These are phyloP conservation scores for Ceratina japonica DNA, from an alignment of 1,140 invertebrate genomes.

Conservation along the genomic window DNA sequence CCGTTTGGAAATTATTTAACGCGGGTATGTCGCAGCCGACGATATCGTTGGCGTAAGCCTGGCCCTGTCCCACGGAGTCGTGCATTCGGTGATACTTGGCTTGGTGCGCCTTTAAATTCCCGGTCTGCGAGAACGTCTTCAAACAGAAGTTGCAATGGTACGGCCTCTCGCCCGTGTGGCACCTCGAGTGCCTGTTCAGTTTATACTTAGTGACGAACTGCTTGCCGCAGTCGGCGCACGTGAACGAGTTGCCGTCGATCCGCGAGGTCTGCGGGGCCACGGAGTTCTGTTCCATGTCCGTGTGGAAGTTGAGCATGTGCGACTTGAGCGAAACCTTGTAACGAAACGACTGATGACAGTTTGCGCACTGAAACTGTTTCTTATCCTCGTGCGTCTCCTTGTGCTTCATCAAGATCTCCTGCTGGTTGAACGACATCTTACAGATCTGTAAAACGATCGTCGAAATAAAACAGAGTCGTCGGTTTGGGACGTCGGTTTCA, in stretches of 20 bases:
- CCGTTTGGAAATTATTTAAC: constrained; percentile 66
- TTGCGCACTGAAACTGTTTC: constrained; percentile 81
- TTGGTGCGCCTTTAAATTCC: constrained; percentile 82
- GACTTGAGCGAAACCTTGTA: constrained; percentile 76
- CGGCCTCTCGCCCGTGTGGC: constrained; percentile 80
- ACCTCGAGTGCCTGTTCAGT: constrained; percentile 76
- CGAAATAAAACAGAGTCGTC: too few relatives aligned
- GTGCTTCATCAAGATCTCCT: constrained; percentile 81
- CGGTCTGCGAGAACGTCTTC: constrained; percentile 81
- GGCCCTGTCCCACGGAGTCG: constrained; percentile 45
- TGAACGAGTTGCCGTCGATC: constrained; percentile 57
- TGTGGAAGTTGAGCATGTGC: constrained; percentile 76
- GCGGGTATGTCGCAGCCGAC: constrained; percentile 48
- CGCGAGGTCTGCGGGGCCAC: constrained; percentile 44
- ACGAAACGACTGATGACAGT: constrained; percentile 79
- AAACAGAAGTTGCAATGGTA: constrained; percentile 80
- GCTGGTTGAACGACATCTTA: constrained; percentile 82
- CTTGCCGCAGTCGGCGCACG: constrained; percentile 77
- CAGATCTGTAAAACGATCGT: constrained; percentile 78
- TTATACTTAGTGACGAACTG: constrained; percentile 78
- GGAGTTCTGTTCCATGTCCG: constrained; percentile 54
- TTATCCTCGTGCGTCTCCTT: constrained; percentile 79
- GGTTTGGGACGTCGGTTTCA: background rate
- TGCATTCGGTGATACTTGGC: constrained; percentile 70
- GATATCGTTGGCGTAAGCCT: constrained; percentile 36